Base-by-base conservation (phyloP, 1,140 invertebrate species). In the Tetragonula clypearis region DNA sequence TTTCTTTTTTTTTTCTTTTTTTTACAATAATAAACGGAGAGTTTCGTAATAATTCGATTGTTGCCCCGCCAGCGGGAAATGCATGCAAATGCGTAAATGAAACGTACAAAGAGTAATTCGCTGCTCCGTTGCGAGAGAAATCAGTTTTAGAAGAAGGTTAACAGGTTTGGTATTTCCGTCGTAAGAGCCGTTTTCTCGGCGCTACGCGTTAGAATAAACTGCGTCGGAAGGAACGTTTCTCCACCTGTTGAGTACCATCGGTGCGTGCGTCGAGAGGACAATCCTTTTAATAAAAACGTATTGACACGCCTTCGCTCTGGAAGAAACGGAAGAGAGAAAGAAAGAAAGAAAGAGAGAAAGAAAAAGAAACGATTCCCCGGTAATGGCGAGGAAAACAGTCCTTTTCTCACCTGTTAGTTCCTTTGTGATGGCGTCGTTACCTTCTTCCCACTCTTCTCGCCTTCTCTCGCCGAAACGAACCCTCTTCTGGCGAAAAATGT, bases 231-330 rank as follows among this genome's bases (percentile, higher is more conserved):
- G 69, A 81, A 62, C 69, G 56, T 81, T 60, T n/a, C 26, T 81
- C 79, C 79, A 81, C 79, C 79, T 81, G 79, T 81, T 81, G 79
- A 81, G 79, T 81, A 81, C 14, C 6, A 49, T 11, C 41, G 41
- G 23, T 17, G 23, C 17, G 35, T 15, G 69, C 30, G 79, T 60
- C 73, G 35, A 49, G 58, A 49, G 30, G 35, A 49, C 30, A 60
- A 62, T 77, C 49, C 73, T 58, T 75, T 21, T 77, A 77, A 77
- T 77, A 77, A 62, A 77, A 77, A 62, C 41, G 58, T 41, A 49
- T 62, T 56, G 75, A 41, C 75, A 41, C 35, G 14, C 30, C 17
- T 62, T 41, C 8, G 35, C 9, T 77, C 9, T 12, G n/a, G 41
- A 49, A 49, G 41, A 49, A 49, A 35, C 35, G 41, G 0, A 41